Evolutionary conservation across 2,888 invertebrate genomes (phyloP).

Genomic region (Lagria hirta): DNA sequence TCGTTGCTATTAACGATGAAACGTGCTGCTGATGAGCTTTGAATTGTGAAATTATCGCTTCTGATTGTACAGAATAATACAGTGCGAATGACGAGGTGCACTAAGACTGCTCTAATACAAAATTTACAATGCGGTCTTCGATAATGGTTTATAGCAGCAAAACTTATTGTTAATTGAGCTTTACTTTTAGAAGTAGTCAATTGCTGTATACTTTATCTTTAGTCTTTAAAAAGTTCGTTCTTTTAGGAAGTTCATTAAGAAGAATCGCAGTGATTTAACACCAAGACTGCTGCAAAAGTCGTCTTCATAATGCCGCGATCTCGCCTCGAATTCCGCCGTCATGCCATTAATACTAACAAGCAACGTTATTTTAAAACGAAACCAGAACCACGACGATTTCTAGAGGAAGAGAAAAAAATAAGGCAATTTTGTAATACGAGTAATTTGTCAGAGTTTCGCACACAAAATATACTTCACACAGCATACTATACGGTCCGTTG

Average conservation of each 20-base stretch:
- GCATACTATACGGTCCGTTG: too few relatives aligned
- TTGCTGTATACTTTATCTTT: too few relatives aligned
- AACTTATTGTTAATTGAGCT: too few relatives aligned
- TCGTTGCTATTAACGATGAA: constrained; percentile 52
- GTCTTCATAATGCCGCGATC: constrained; percentile 42
- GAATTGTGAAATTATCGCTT: constrained; percentile 54
- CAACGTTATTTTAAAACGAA: constrained; percentile 31
- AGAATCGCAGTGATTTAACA: constrained; percentile 38
- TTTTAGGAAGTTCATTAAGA: constrained; percentile 18
- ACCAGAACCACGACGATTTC: constrained; percentile 18
- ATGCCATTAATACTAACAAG: constrained; percentile 34
- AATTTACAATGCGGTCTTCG: too few relatives aligned
- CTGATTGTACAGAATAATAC: constrained; percentile 51
- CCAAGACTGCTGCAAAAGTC: constrained; percentile 40
- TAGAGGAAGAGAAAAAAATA: constrained; percentile 3
- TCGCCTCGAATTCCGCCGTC: constrained; percentile 31
- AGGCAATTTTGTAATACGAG: background rate
- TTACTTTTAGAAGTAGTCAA: too few relatives aligned
- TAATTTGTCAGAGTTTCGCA: background rate
- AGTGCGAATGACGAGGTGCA: constrained; percentile 28
- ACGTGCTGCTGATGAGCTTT: constrained; percentile 54
- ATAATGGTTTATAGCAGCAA: too few relatives aligned
- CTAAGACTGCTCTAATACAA: too few relatives aligned
- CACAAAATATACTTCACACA: constrained; percentile 8
- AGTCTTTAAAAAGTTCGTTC: constrained; percentile 2